A percentile compares a stretch with the other conserved stretches of the same genome.
Evolutionary conservation across 2,888 invertebrate species (phyloP).

Genomic region (Fragum fragum): DNA sequence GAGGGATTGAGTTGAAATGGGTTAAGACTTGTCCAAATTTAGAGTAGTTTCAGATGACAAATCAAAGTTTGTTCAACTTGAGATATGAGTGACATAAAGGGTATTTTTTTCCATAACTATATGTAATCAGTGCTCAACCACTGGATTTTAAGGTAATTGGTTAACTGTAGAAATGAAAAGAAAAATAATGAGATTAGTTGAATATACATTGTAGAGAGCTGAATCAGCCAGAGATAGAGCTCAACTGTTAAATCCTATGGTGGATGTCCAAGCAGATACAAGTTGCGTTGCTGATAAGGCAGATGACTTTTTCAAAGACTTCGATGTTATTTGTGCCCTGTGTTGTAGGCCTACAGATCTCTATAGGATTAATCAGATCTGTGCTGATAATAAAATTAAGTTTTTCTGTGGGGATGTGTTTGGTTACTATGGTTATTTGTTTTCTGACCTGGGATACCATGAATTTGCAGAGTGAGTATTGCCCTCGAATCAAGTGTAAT

Average conservation of each 20-base stretch:
- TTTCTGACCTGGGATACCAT: slow-evolving; percentile 95
- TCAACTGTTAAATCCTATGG: slow-evolving; percentile 97
- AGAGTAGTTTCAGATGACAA: too few species aligned
- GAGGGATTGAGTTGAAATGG: too few species aligned
- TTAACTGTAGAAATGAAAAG: too few species aligned
- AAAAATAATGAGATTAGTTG: too few species aligned
- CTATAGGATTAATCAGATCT: slow-evolving; percentile 91
- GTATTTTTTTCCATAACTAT: too few species aligned
- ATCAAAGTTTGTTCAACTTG: too few species aligned
- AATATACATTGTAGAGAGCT: slow-evolving; percentile 93
- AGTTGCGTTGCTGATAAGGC: slow-evolving; percentile 90
- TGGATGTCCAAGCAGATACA: slow-evolving; percentile 90
- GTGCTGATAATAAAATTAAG: slow-evolving; percentile 90
- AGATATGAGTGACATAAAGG: too few species aligned
- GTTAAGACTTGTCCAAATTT: too few species aligned
- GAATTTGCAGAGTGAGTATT: slow-evolving; percentile 93
- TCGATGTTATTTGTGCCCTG: slow-evolving; percentile 94
- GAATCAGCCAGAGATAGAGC: slow-evolving; percentile 93
- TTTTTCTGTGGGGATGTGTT: slow-evolving; percentile 97
- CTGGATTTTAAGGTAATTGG: too few species aligned
- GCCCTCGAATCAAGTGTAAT: too few species aligned
- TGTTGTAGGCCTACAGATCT: slow-evolving; percentile 92
- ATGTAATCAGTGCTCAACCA: too few species aligned
- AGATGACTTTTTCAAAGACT: slow-evolving; percentile 91
- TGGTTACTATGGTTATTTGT: slow-evolving; percentile 97